These are phyloP conservation scores for Andrena minutula DNA, from an alignment of 2,888 invertebrate genomes.

Conservation along the genomic window DNA sequence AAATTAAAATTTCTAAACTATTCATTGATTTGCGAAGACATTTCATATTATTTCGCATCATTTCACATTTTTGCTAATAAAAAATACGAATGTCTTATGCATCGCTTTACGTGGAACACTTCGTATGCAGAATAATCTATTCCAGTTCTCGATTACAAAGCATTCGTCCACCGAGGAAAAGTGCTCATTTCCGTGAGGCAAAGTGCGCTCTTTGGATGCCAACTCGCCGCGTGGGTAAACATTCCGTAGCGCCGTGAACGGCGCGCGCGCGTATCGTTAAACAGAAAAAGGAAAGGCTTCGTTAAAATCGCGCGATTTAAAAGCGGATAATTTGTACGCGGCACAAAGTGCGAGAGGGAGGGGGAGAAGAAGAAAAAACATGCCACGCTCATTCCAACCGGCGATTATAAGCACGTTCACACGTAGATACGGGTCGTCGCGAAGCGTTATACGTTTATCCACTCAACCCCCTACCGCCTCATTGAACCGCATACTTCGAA, in stretches of 20 bases:
- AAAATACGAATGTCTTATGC: background rate
- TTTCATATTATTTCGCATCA: too few relatives aligned
- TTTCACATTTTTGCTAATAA: too few relatives aligned
- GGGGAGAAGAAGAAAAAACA: background rate
- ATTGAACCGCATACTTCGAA: constrained; percentile 68
- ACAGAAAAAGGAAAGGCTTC: constrained; percentile 33
- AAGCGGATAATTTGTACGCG: constrained; percentile 43
- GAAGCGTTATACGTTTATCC: constrained; percentile 54
- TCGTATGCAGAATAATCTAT: constrained; percentile 5
- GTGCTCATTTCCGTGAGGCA: constrained; percentile 12
- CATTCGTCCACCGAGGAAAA: background rate
- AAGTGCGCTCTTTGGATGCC: constrained; percentile 20
- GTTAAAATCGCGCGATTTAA: constrained; percentile 54
- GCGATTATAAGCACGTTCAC: constrained; percentile 36
- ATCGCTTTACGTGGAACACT: background rate
- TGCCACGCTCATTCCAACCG: constrained; percentile 3
- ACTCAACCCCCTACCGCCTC: constrained; percentile 49
- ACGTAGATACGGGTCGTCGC: constrained; percentile 29
- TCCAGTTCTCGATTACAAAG: constrained; percentile 22
- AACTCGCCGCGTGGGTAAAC: constrained; percentile 24
- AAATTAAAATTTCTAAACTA: too few relatives aligned
- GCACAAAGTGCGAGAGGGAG: background rate
- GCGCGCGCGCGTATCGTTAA: constrained; percentile 24
- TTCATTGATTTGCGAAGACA: too few relatives aligned
- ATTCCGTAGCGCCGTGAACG: constrained; percentile 16